Evolutionary conservation across 1,140 invertebrate genomes (phyloP).

Genomic region (Parasteatoda tepidariorum): DNA sequence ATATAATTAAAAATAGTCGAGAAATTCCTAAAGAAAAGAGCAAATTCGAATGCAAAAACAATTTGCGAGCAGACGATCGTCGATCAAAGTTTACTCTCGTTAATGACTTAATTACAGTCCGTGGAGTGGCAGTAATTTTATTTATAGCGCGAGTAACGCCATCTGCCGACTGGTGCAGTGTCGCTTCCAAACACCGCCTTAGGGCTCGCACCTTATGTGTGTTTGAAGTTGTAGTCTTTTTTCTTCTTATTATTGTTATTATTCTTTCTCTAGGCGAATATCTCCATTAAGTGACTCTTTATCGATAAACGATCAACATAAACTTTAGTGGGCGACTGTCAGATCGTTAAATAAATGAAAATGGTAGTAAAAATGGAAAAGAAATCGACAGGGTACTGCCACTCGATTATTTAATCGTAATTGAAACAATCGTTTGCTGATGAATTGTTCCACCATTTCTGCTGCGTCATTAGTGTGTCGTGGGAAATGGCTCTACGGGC

Average conservation of each 20-base stretch:
- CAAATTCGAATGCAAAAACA: slow-evolving; percentile 47
- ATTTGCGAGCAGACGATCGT: slow-evolving; percentile 42
- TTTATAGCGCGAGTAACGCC: slow-evolving; percentile 49
- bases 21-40: not conserved
- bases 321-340: slow-evolving; percentile 43
- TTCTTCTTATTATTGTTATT: not conserved
- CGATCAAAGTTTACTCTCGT: slow-evolving; percentile 55
- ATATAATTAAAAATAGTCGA: slow-evolving; percentile 21
- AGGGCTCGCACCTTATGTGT: slow-evolving; percentile 9
- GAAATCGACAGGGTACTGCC: not conserved
- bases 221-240: slow-evolving; percentile 28
- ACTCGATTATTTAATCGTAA: slow-evolving; percentile 38
- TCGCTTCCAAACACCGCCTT: slow-evolving; percentile 5
- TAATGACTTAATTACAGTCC: slow-evolving; percentile 57
- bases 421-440: slow-evolving; percentile 48
- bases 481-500: not conserved
- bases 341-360: slow-evolving; percentile 53
- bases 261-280: slow-evolving; percentile 28
- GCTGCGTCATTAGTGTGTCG: slow-evolving; percentile 10
- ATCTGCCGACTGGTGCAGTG: slow-evolving; percentile 32
- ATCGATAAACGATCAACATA: slow-evolving; percentile 59
- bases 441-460: slow-evolving; percentile 33
- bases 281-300: slow-evolving; percentile 56
- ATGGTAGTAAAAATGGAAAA: slow-evolving; percentile 36
- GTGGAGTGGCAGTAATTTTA: slow-evolving; percentile 51